A percentile compares a stretch with the other conserved stretches of the same genome.
phyloP scores from a whole-genome alignment of 2,888 invertebrate genomes.

The Glaucopsyche alexis region DNA sequence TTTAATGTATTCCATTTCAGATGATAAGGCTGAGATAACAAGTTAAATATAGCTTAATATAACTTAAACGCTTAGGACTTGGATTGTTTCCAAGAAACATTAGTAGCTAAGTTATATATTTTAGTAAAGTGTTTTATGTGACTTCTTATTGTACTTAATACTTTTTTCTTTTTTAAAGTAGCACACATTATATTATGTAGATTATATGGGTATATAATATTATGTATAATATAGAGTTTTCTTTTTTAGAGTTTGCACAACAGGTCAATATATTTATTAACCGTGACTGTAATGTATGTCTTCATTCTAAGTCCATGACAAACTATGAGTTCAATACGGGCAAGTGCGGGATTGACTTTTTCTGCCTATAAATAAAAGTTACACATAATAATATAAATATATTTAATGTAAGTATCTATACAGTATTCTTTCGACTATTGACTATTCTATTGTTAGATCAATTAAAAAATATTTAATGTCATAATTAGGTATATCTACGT shows the following conservation, averaged over 20 bases:
- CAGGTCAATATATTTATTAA: background rate
- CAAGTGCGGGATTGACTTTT: background rate
- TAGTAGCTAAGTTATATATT: constrained; percentile 3
- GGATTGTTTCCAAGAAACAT: constrained; percentile 25
- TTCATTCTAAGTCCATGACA: too few relatives aligned
- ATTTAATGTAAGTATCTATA: too few relatives aligned
- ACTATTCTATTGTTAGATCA: too few relatives aligned
- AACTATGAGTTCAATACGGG: background rate
- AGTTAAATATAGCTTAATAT: constrained; percentile 26
- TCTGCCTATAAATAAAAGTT: background rate
- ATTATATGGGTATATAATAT: background rate
- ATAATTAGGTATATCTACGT: too few relatives aligned
- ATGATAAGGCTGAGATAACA: constrained; percentile 23
- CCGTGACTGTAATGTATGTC: background rate
- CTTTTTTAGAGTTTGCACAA: background rate
- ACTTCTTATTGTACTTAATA: background rate
- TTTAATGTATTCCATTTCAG: constrained; percentile 24
- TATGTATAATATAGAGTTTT: background rate
- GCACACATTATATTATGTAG: background rate
- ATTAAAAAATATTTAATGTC: too few relatives aligned
- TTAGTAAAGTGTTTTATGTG: constrained; percentile 2
- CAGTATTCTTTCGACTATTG: too few relatives aligned
- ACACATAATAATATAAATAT: too few relatives aligned
- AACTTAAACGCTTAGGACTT: constrained; percentile 25
- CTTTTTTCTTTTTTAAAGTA: background rate